Evolutionary conservation across 35 echinoderm and acorn worm genomes (phyloP).

Genomic region (Amphiura filiformis): DNA sequence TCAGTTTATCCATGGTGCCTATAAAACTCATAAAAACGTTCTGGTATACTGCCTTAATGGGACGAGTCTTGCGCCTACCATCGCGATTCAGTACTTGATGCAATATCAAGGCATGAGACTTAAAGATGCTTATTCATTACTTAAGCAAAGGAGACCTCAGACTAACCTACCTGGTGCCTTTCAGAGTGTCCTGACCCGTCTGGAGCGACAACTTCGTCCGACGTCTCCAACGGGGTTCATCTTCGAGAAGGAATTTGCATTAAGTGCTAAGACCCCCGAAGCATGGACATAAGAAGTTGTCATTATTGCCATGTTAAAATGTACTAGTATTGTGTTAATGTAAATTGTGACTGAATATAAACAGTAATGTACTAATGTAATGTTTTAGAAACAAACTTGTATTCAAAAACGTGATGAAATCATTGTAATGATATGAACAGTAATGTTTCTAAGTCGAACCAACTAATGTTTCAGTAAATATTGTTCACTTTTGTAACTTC

Average conservation of each 20-base stretch:
- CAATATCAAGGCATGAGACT: conserved; percentile 60
- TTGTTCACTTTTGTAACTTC: no score
- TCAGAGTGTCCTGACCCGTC: conserved; percentile 55
- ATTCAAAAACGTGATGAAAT: no score
- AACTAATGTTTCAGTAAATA: no score
- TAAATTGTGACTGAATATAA: no score
- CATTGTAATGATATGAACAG: no score
- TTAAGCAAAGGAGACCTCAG: conserved; percentile 54
- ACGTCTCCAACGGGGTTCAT: conserved; percentile 28
- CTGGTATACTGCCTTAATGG: conserved; percentile 78
- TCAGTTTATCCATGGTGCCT: conserved; percentile 76
- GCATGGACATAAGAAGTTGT: conserved; percentile 66
- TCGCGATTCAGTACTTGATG: conserved; percentile 85
- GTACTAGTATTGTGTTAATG: no score
- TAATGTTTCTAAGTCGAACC: no score
- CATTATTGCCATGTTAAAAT: no score
- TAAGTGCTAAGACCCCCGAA: conserved; percentile 32
- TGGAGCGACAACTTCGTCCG: conserved; percentile 61
- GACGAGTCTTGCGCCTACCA: conserved; percentile 47
- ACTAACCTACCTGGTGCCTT: conserved; percentile 54
- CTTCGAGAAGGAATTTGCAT: conserved; percentile 28
- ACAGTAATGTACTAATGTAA: no score
- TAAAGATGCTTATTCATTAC: conserved; percentile 56
- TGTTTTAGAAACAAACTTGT: no score
- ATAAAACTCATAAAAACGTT: conserved; percentile 55